These are phyloP conservation scores for Pseudobourletiella spinata DNA, from an alignment of 1,140 invertebrate genomes.

Conservation along the genomic window DNA sequence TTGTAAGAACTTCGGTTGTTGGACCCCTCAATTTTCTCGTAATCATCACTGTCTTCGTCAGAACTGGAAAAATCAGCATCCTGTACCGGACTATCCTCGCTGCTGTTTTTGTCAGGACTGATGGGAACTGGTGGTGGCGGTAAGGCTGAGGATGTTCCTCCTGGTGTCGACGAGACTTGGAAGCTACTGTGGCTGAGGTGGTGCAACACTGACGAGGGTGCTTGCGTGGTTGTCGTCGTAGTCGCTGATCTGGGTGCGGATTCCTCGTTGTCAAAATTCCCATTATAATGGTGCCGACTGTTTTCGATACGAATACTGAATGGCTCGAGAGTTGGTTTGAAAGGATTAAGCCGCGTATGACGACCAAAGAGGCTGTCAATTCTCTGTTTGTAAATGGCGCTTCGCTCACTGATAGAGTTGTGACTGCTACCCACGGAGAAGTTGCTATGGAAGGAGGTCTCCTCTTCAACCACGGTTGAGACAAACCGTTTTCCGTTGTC, in stretches of 20 bases:
- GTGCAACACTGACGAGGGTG: too few species aligned
- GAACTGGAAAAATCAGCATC: too few species aligned
- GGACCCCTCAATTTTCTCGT: constrained; percentile 15
- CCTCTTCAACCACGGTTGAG: constrained; percentile 30
- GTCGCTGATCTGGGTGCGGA: background rate
- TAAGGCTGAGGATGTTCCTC: background rate
- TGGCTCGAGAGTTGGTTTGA: constrained; percentile 18
- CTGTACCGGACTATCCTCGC: background rate
- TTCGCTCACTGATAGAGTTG: constrained; percentile 34
- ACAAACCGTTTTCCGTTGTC: constrained; percentile 34
- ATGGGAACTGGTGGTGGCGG: background rate
- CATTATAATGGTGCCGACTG: background rate
- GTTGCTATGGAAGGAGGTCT: constrained; percentile 16
- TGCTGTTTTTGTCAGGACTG: constrained; percentile 1
- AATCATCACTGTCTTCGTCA: constrained; percentile 27
- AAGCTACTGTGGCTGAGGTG: too few species aligned
- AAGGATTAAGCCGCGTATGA: constrained; percentile 14
- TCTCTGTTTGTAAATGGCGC: constrained; percentile 62
- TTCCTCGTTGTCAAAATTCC: background rate
- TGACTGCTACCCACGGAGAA: constrained; percentile 30
- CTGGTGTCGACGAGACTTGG: background rate
- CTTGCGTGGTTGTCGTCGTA: background rate
- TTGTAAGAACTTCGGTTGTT: too few species aligned
- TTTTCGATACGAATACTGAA: constrained; percentile 20
- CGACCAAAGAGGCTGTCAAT: constrained; percentile 69